Conservation (phyloP, 2,113 vertebrate species). For the Lycocorax pyrrhopterus region DNA sequence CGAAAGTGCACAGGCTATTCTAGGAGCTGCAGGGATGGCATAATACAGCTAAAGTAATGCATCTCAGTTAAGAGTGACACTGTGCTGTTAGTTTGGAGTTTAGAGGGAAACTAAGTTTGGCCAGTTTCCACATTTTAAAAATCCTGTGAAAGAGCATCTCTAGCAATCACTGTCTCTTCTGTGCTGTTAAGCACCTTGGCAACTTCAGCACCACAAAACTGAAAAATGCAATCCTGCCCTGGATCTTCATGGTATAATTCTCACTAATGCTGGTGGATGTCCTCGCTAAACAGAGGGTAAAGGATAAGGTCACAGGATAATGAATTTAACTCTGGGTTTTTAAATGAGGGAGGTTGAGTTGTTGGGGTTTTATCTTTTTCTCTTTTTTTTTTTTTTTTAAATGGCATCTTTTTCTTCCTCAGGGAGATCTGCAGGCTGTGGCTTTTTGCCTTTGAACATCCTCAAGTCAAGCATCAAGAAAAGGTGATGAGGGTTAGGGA, state of each 20-base stretch:
- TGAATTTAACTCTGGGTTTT: constrained; percentile 23
- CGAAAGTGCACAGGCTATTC: not conserved
- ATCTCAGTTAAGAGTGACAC: not conserved
- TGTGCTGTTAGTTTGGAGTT: not conserved
- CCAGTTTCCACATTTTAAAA: not conserved
- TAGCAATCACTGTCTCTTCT: not conserved
- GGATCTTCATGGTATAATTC: not conserved
- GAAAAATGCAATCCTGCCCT: not conserved
- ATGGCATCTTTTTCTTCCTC: constrained; percentile 53
- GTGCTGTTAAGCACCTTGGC: not conserved
- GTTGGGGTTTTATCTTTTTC: not conserved
- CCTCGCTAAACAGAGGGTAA: constrained; percentile 1
- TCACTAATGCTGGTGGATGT: not conserved
- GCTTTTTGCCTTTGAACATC: constrained; percentile 86
- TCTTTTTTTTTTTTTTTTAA: not conserved
- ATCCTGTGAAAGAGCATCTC: not conserved
- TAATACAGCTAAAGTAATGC: not conserved
- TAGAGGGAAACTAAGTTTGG: not conserved
- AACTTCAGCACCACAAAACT: not conserved
- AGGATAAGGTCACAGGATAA: constrained; percentile 56
- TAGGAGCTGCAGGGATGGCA: not conserved
- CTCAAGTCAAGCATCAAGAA: constrained; percentile 76
- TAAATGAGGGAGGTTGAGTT: not conserved
- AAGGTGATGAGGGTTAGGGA: constrained; percentile 70
- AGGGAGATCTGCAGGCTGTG: constrained; percentile 62